Evolutionary conservation across 2,113 vertebrate genomes (phyloP), one percentile per base, ranked within the genome.

Genomic region (Electrona antarctica): DNA sequence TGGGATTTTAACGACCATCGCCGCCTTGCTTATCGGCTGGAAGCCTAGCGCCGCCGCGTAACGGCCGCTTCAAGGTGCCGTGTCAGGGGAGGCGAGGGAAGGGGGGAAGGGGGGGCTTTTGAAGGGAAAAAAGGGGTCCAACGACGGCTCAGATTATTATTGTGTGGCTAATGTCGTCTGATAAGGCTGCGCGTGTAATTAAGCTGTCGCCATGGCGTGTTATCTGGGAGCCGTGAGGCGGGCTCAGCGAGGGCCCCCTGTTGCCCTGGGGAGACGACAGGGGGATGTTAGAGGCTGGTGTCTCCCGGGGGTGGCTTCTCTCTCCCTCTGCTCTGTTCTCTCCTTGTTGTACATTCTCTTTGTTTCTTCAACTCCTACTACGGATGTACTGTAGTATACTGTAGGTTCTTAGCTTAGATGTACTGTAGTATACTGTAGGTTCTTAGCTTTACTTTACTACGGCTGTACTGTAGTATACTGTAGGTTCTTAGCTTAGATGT

Each of bases 161-260:
- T 70, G 88, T 33, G 70, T 84, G 87, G 82, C 82, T 91, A 89
- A 90, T 90, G 83, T 89, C 79, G 82, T 21, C 86, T 79, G 90
- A 91, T 91, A 91, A 91, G 87, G 76, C 70, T n/a, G 77, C 9
- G 73, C 83, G 87, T 91, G 90, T 88, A 90, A 91, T 91, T 90
- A 90, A 91, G 90, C 87, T 74, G 83, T 90, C 89, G 89, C 86
- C 61, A 77, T 46, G 58, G 68, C 45, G 54, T 50, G 73, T 89
- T 91, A 91, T 91, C 90, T 87, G 80, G 21, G 3, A 73, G 29
- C 52, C 29, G 51, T 21, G 21, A 46, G 83, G 7, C 41, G 46
- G 6, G 11, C 60, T 61, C 60, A 21, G 29, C 9, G 4, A 75
- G 60, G 71, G 54, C 62, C 14, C 74, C 60, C 15, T 1, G 33